Conservation (phyloP, 92 coral and sea anemone genomes). For the Parazoanthus swiftii region DNA sequence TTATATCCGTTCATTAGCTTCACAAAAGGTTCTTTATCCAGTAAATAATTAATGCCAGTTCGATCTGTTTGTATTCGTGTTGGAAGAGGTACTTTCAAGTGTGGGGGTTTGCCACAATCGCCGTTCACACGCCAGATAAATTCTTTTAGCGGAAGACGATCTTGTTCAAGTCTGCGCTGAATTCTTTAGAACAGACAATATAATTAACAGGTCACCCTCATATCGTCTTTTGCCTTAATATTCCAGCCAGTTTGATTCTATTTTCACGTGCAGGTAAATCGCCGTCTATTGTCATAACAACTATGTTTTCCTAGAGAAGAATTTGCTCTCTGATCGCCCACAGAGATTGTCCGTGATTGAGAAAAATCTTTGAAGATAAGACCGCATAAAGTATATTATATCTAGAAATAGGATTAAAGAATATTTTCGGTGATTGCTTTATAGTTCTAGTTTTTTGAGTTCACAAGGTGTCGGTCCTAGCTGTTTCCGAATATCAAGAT, state of each 20-base stretch:
- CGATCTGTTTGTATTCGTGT: slow-evolving; percentile 47
- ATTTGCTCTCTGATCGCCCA: slow-evolving; percentile 14
- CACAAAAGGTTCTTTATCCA: slow-evolving; percentile 47
- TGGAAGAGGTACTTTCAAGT: slow-evolving; percentile 12
- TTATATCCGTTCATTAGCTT: neutral
- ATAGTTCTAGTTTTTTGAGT: neutral
- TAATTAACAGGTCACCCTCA: neutral
- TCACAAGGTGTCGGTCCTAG: neutral
- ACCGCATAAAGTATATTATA: neutral
- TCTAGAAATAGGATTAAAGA: neutral
- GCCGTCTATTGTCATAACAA: slow-evolving; percentile 40
- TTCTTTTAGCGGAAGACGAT: neutral
- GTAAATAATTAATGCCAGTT: slow-evolving; percentile 51
- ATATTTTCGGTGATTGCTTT: neutral
- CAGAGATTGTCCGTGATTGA: neutral
- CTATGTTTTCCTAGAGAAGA: slow-evolving; percentile 12
- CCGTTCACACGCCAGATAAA: no score
- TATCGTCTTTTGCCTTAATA: neutral
- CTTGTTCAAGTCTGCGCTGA: neutral
- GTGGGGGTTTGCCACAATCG: neutral
- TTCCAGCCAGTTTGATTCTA: neutral
- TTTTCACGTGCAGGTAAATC: slow-evolving; percentile 29
- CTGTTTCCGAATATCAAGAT: neutral
- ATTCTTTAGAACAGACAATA: neutral
- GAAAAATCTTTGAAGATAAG: neutral